Evolutionary conservation across 2,113 vertebrate genomes (phyloP), one percentile per base, ranked within the genome.

Genomic region (Gorsachius goisagi): DNA sequence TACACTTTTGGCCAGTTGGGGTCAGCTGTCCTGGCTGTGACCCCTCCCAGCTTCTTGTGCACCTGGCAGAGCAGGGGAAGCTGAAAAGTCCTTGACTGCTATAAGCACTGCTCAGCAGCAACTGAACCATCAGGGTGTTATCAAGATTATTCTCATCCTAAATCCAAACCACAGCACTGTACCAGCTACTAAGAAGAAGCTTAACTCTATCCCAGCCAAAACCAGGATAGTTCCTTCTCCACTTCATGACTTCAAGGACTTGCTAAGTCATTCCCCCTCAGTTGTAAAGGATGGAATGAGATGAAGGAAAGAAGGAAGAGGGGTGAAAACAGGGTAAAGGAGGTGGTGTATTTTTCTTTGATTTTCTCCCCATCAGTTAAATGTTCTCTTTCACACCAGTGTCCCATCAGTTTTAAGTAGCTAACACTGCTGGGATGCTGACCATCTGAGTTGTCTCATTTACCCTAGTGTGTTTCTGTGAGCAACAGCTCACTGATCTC

Each of bases 291-390:
- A 20, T 45, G 27, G 23, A 74, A 52, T 32, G 32, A 87, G 24
- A 59, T n/a, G 26, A 79, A 64, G 5, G 6, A 50, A 86, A 45
- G 21, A 68, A 79, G 20, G 21, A 60, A 60, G n/a, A 14, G 7
- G 11, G 1, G 4, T 5, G 35, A 12, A 37, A 0, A 9, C 59
- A 44, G 5, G 4, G 6, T 45, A 74, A 74, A 88, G 22, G 4
- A 37, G 0, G 2, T 32, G 6, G 4, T 74, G 9, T 2, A 27
- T 88, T 91, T 90, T 64, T 37, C 9, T 75, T 59, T 45, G 1
- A 18, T 79, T 93, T 89, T 76, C 28, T 71, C 14, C 4, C 6
- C 3, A 15, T 63, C 27, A 78, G 12, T 77, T 83, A n/a, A 3
- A 50, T 28, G 3, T 15, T 92, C 15, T 63, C 9, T 76, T 89